phyloP scores from a whole-genome alignment of 2,113 vertebrate genomes.

The Sarotherodon lohbergeri region DNA sequence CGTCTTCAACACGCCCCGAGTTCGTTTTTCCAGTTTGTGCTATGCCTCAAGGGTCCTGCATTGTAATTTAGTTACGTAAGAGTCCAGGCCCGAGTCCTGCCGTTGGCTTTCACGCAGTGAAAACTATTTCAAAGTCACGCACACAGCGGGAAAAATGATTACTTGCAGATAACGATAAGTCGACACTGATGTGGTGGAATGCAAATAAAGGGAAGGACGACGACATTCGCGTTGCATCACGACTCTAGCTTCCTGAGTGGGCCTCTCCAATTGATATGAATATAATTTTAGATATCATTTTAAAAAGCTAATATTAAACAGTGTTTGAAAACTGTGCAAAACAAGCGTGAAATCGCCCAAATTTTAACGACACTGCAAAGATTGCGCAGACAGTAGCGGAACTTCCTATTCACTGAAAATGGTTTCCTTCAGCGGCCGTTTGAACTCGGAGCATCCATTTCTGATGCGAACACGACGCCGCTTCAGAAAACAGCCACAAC shows the following conservation, averaged over 20 bases:
- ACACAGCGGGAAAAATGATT: neutral
- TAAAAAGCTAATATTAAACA: neutral
- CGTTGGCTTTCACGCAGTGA: neutral
- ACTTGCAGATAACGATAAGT: rapidly evolving
- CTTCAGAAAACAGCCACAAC: neutral
- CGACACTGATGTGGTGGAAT: neutral
- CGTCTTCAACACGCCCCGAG: neutral
- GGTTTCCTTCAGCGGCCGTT: neutral
- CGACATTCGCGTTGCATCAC: neutral
- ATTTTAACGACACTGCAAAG: neutral
- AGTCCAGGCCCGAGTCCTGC: neutral
- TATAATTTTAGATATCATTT: neutral
- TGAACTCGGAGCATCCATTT: neutral
- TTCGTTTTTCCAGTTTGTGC: neutral
- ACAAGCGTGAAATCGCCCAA: neutral
- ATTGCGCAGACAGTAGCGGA: neutral
- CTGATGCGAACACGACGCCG: neutral
- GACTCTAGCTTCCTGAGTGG: rapidly evolving
- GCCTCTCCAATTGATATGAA: neutral
- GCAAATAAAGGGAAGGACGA: neutral
- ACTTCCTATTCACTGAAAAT: neutral
- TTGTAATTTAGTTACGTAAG: neutral
- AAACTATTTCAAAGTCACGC: neutral
- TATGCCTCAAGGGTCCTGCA: neutral
- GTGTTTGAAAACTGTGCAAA: neutral